Percentiles rank a stretch among this genome's conserved stretches.
Evolutionary conservation across 2,888 invertebrate species (phyloP).

Genomic region (Halictus quadricinctus): DNA sequence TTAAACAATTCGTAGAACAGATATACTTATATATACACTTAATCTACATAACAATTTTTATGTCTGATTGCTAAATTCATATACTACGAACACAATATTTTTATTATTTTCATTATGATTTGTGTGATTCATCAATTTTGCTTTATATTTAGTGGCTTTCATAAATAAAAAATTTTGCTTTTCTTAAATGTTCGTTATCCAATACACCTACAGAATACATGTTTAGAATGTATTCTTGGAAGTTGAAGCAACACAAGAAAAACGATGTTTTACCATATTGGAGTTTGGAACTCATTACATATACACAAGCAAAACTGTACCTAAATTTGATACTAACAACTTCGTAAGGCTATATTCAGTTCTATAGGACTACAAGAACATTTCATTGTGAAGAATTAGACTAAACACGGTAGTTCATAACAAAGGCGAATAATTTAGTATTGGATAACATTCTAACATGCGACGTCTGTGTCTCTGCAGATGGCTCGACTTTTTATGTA

Average conservation of each 20-base stretch:
- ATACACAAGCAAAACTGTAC: not conserved
- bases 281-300: not conserved
- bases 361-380: constrained; percentile 2
- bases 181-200: constrained; percentile 75
- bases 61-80: constrained; percentile 31
- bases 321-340: not conserved
- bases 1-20: not conserved
- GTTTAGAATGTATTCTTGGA: not conserved
- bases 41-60: constrained; percentile 2
- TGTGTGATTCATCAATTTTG: constrained; percentile 39
- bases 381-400: constrained; percentile 21
- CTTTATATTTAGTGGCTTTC: constrained; percentile 44
- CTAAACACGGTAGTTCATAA: constrained; percentile 52
- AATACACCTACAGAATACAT: constrained; percentile 73
- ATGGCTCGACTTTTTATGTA: constrained; percentile 83
- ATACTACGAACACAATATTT: constrained; percentile 36
- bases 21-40: not conserved
- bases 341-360: constrained; percentile 2
- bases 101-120: constrained; percentile 24
- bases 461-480: constrained; percentile 80
- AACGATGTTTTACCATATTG: not conserved
- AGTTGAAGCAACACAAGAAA: not conserved
- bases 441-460: constrained; percentile 81
- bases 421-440: constrained; percentile 71
- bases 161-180: constrained; percentile 58